Conservation (phyloP, 2,888 invertebrate species). For the Andrena trimmerana region DNA sequence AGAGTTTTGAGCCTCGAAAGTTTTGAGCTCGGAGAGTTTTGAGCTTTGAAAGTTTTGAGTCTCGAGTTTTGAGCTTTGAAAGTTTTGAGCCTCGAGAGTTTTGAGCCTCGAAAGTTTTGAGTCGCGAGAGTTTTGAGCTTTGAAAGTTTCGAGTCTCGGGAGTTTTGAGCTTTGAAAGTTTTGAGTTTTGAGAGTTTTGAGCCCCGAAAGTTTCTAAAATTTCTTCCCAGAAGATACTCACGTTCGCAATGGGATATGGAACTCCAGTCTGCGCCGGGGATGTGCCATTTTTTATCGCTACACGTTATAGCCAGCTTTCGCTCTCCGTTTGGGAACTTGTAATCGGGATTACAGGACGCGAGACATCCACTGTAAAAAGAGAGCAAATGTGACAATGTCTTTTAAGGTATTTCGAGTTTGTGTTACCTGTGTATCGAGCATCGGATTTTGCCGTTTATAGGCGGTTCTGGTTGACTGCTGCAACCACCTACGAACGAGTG, state of each 20-base stretch:
- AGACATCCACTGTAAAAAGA: slow-evolving; percentile 85
- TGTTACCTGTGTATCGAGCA: slow-evolving; percentile 75
- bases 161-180: no score
- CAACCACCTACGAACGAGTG: slow-evolving; percentile 67
- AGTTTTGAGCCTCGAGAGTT: no score
- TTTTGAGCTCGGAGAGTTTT: no score
- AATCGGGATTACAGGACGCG: slow-evolving; percentile 85
- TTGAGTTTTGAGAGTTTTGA: no score
- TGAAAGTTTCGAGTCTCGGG: no score
- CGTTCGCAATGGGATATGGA: slow-evolving; percentile 88
- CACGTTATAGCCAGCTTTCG: slow-evolving; percentile 85
- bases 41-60: no score
- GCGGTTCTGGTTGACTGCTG: slow-evolving; percentile 57
- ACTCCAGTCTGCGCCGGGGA: slow-evolving; percentile 85
- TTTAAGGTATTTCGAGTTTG: not conserved
- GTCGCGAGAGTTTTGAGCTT: no score
- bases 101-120: no score
- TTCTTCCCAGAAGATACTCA: slow-evolving; percentile 79
- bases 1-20: no score
- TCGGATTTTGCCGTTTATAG: slow-evolving; percentile 73
- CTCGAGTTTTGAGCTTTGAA: no score
- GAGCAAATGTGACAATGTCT: not conserved
- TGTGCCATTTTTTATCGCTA: slow-evolving; percentile 85
- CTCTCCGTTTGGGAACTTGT: slow-evolving; percentile 87
- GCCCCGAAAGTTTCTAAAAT: no score